phyloP scores from a whole-genome alignment of 2,113 vertebrate genomes.

The Chloropsis hardwickii region DNA sequence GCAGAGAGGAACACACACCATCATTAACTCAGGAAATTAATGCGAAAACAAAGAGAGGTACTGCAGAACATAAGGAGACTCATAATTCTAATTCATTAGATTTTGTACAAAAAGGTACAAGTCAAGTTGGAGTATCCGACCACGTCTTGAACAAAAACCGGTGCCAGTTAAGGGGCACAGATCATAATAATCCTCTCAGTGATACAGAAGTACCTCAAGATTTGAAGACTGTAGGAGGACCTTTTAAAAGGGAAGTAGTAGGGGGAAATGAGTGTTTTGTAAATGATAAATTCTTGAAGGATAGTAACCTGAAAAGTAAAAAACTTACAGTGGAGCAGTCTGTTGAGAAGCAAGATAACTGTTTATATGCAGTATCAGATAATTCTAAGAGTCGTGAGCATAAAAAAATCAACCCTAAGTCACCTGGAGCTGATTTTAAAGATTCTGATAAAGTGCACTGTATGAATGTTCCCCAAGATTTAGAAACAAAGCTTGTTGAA shows the following conservation, averaged over 20 bases:
- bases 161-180: not conserved
- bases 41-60: not conserved
- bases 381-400: not conserved
- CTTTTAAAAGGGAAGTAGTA: not conserved
- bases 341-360: not conserved
- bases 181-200: not conserved
- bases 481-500: slow-evolving; percentile 28
- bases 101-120: not conserved
- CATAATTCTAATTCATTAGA: not conserved
- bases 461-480: not conserved
- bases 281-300: slow-evolving; percentile 21
- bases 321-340: not conserved
- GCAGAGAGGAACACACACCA: not conserved
- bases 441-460: not conserved
- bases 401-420: slow-evolving; percentile 12
- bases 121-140: not conserved
- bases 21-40: not conserved
- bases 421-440: not conserved
- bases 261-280: slow-evolving; percentile 1
- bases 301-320: not conserved
- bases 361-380: not conserved
- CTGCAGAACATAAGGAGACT: not conserved
- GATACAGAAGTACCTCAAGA: not conserved
- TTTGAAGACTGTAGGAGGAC: slow-evolving; percentile 21
- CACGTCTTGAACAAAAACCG: not conserved